Conservation (phyloP, 2,888 invertebrate species). For the Volucella zonaria region DNA sequence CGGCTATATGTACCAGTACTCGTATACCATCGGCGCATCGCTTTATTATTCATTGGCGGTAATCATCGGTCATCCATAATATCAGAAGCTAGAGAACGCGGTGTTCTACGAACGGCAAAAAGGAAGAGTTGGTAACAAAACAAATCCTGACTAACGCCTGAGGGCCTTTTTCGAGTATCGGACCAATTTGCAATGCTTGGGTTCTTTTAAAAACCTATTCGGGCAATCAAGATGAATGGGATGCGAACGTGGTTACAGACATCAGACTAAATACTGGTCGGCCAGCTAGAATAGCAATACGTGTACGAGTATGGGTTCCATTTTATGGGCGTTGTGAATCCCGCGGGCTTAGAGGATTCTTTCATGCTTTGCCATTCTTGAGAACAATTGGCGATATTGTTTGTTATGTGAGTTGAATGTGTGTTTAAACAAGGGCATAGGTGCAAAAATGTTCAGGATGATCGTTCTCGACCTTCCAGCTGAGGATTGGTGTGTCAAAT, state of each 20-base stretch:
- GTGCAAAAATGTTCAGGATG: too few species aligned
- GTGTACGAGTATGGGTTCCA: slow-evolving; percentile 6
- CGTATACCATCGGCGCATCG: slow-evolving; percentile 26
- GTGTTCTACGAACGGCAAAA: slow-evolving; percentile 63
- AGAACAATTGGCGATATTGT: slow-evolving; percentile 48
- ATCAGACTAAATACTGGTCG: slow-evolving; percentile 45
- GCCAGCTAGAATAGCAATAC: background rate
- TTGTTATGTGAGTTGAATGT: slow-evolving; percentile 1
- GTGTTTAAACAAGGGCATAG: background rate
- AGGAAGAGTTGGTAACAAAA: slow-evolving; percentile 58
- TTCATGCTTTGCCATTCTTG: slow-evolving; percentile 37
- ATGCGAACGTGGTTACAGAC: slow-evolving; percentile 44
- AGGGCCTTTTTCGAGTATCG: slow-evolving; percentile 67
- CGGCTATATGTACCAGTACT: too few species aligned
- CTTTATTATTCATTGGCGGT: slow-evolving; percentile 73
- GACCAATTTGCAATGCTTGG: slow-evolving; percentile 71
- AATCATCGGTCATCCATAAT: slow-evolving; percentile 74
- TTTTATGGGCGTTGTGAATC: slow-evolving; percentile 57
- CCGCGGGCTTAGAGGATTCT: slow-evolving; percentile 41
- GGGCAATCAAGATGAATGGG: slow-evolving; percentile 72
- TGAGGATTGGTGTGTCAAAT: too few species aligned
- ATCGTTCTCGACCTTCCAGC: too few species aligned
- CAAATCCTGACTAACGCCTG: slow-evolving; percentile 69
- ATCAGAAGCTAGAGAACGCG: slow-evolving; percentile 71
- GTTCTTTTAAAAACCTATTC: slow-evolving; percentile 69